These are phyloP conservation scores for Drosophila tristis DNA, from an alignment of 1,140 invertebrate species.

Conservation along the genomic window DNA sequence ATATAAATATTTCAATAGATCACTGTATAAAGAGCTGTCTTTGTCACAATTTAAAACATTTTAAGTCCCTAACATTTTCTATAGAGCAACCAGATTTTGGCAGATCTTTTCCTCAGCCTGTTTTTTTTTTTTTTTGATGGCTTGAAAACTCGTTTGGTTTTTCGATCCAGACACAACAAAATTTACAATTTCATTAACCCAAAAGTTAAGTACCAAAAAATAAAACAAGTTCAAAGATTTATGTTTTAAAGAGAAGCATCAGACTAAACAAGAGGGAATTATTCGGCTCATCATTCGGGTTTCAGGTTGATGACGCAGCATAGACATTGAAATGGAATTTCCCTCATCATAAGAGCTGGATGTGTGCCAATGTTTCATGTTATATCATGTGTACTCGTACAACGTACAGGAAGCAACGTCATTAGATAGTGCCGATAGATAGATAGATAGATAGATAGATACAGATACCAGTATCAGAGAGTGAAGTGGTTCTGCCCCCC, in stretches of 20 bases:
- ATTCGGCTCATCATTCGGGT: not conserved
- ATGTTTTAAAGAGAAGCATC: not conserved
- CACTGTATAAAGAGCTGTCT: too few species aligned
- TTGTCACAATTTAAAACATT: too few species aligned
- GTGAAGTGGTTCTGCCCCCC: not conserved
- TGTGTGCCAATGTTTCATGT: conserved; percentile 12
- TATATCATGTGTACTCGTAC: too few species aligned
- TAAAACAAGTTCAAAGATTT: not conserved
- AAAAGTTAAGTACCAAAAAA: conserved; percentile 2
- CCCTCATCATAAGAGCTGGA: conserved; percentile 22
- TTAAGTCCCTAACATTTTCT: too few species aligned
- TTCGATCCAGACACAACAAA: conserved; percentile 8
- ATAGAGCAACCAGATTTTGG: too few species aligned
- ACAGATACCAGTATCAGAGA: not conserved
- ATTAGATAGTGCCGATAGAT: conserved; percentile 17
- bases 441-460: too few species aligned
- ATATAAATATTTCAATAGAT: not conserved
- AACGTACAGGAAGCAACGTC: conserved; percentile 22
- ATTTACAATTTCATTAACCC: conserved; percentile 16
- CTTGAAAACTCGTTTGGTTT: not conserved
- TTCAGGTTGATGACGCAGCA: conserved; percentile 8
- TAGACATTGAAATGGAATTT: conserved; percentile 5
- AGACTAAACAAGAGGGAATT: not conserved
- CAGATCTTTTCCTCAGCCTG: too few species aligned
- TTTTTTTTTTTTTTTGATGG: too few species aligned